Conservation (phyloP, 2,888 invertebrate genomes). For the Drosophila fulvimacula region DNA sequence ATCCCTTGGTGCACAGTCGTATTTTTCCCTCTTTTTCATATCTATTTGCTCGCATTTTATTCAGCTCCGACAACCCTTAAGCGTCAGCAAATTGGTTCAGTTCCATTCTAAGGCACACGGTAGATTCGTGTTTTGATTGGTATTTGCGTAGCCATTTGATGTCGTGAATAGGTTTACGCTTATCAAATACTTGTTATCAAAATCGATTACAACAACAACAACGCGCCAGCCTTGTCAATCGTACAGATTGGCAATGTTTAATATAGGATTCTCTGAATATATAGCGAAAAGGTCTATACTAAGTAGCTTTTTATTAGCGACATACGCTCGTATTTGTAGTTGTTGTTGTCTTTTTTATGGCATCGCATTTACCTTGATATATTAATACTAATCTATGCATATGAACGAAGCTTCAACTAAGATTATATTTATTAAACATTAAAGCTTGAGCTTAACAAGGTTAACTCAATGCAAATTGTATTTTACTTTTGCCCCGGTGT, state of each 20-base stretch:
- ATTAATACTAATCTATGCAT: constrained; percentile 10
- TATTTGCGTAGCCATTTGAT: constrained; percentile 64
- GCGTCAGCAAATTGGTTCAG: constrained; percentile 51
- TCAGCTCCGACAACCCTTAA: constrained; percentile 45
- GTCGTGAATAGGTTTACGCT: constrained; percentile 73
- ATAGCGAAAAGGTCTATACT: constrained; percentile 2
- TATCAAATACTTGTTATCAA: constrained; percentile 79
- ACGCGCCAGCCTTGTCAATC: constrained; percentile 41
- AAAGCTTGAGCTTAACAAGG: neutral
- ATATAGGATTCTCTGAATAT: constrained; percentile 17
- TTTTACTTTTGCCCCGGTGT: neutral
- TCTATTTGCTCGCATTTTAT: constrained; percentile 27
- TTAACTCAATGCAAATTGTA: neutral
- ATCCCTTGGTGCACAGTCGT: neutral
- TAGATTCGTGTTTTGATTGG: constrained; percentile 48
- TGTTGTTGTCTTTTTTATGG: constrained; percentile 9
- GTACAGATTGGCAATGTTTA: constrained; percentile 55
- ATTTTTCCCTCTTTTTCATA: constrained; percentile 2
- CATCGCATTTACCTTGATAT: constrained; percentile 19
- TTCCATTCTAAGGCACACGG: constrained; percentile 29
- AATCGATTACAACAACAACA: constrained; percentile 64
- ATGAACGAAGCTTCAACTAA: neutral
- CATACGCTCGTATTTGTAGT: neutral
- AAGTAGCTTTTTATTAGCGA: constrained; percentile 17
- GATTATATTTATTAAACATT: constrained; percentile 3